phyloP scores from a whole-genome alignment of 2,113 vertebrate species.

The Alces alces region DNA sequence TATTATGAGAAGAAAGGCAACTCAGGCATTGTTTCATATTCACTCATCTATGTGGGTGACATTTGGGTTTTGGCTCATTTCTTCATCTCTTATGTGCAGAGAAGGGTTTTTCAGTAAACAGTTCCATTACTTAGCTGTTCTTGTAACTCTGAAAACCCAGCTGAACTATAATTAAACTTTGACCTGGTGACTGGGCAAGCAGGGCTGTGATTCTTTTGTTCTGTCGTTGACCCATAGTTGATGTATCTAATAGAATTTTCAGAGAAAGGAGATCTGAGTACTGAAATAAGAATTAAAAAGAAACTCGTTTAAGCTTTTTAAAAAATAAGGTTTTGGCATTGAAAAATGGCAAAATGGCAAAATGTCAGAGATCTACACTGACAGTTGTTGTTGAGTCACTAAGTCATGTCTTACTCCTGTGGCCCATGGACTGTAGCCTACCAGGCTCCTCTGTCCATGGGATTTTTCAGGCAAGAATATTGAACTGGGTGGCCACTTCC shows the following conservation, averaged over 20 bases:
- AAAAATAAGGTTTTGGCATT: background rate
- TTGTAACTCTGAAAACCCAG: slow-evolving; percentile 42
- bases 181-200: slow-evolving; percentile 19
- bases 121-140: slow-evolving; percentile 40
- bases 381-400: background rate
- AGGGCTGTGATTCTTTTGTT: background rate
- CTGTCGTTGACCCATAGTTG: background rate
- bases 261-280: background rate
- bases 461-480: background rate
- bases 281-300: background rate
- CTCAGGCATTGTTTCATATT: slow-evolving; percentile 39
- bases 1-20: slow-evolving; percentile 18
- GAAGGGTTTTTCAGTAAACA: slow-evolving; percentile 1
- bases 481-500: background rate
- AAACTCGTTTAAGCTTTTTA: background rate
- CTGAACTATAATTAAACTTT: slow-evolving; percentile 54
- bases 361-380: background rate
- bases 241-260: background rate
- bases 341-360: background rate
- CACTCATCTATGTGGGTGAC: slow-evolving; percentile 45
- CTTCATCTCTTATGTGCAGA: slow-evolving; percentile 45
- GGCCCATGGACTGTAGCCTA: background rate
- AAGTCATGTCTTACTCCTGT: background rate
- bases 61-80: slow-evolving; percentile 48
- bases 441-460: background rate